These are phyloP conservation scores for Parapristionchus giblindavisi DNA, from an alignment of 2,888 invertebrate genomes.

Conservation along the genomic window DNA sequence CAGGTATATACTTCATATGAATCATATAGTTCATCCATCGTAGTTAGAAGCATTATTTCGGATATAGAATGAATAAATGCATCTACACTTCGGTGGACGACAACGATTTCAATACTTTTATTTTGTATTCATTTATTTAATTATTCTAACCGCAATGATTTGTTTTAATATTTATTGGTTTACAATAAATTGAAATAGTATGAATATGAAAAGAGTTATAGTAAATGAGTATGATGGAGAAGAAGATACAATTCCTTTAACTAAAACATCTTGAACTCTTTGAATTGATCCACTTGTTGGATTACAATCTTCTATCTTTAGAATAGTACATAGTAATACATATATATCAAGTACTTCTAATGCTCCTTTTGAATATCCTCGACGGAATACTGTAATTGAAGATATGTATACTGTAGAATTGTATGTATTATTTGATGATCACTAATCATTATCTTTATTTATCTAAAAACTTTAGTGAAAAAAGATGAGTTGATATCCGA, in stretches of 20 bases:
- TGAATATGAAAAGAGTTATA: not conserved
- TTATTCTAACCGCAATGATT: not conserved
- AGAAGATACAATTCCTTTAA: not conserved
- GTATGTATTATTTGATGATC: not conserved
- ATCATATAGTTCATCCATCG: constrained; percentile 39
- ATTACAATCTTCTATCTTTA: constrained; percentile 50
- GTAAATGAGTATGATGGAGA: not conserved
- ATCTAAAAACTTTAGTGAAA: no score
- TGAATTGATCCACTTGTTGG: constrained; percentile 45
- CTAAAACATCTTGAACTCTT: constrained; percentile 26
- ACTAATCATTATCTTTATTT: no score
- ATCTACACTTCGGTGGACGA: constrained; percentile 57
- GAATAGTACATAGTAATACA: constrained; percentile 53
- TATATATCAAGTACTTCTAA: constrained; percentile 55
- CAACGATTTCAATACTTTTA: not conserved
- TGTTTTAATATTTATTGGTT: not conserved
- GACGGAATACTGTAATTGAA: constrained; percentile 46
- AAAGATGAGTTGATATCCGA: no score
- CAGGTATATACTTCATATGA: not conserved
- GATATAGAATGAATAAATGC: constrained; percentile 49
- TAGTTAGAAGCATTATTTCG: constrained; percentile 51
- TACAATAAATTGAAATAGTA: no score
- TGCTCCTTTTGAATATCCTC: constrained; percentile 49
- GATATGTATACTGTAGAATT: not conserved
- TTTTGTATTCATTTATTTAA: not conserved